Conservation (phyloP, 2,113 vertebrate genomes). For the Pedionomus torquatus region DNA sequence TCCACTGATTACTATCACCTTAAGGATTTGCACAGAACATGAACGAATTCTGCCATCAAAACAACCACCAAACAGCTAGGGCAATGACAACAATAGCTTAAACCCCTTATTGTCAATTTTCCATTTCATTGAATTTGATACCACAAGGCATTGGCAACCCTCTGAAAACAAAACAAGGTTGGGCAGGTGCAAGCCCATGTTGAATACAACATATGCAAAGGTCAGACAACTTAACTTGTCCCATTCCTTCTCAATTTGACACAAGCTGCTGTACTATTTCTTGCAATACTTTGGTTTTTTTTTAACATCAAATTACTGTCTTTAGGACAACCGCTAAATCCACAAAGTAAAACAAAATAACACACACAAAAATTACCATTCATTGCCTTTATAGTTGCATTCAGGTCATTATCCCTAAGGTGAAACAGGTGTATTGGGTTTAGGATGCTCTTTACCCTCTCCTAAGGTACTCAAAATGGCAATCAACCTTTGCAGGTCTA, state of each 20-base stretch:
- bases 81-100: neutral
- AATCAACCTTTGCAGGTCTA: neutral
- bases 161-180: neutral
- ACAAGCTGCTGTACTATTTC: neutral
- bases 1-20: neutral
- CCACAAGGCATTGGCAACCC: neutral
- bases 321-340: neutral
- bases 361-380: neutral
- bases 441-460: neutral
- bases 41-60: neutral
- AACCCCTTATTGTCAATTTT: conserved; percentile 26
- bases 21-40: neutral
- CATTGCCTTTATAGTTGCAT: neutral
- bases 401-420: neutral
- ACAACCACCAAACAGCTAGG: neutral
- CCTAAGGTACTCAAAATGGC: neutral
- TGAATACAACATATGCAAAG: neutral
- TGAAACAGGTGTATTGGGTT: neutral
- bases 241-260: neutral
- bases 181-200: neutral
- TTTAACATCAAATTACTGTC: neutral
- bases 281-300: neutral
- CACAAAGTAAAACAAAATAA: neutral
- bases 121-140: conserved; percentile 13
- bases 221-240: neutral